Evolutionary conservation across 2,888 invertebrate species (phyloP).

Genomic region (Bursaphelenchus okinawaensis): DNA sequence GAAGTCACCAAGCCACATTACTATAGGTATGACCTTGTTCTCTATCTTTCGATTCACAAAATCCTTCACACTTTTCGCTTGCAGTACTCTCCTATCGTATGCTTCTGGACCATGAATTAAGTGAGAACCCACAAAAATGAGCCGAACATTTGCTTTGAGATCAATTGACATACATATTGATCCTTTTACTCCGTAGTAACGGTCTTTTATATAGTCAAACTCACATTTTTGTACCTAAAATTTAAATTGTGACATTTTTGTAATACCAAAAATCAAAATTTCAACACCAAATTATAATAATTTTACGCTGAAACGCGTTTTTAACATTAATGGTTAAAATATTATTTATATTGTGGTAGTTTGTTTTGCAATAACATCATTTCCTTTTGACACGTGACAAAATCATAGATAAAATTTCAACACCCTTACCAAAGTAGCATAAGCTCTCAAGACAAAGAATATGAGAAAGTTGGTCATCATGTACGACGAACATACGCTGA

Average conservation of each 20-base stretch:
- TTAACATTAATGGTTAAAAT: too few relatives aligned
- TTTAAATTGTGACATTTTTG: not conserved
- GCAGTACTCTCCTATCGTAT: not conserved
- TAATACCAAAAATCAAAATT: too few relatives aligned
- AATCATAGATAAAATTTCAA: too few relatives aligned
- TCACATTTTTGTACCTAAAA: not conserved
- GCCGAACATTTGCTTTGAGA: not conserved
- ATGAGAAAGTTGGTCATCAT: constrained; percentile 11
- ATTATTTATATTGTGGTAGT: too few relatives aligned
- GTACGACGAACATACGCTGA: not conserved
- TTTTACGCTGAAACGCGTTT: too few relatives aligned
- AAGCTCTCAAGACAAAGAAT: not conserved
- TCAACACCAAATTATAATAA: too few relatives aligned
- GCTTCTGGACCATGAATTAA: not conserved
- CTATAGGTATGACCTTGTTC: not conserved
- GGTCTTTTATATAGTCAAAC: constrained; percentile 8
- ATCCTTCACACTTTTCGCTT: constrained; percentile 4
- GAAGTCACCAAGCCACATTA: constrained; percentile 33
- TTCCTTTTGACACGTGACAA: too few relatives aligned
- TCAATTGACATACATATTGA: not conserved
- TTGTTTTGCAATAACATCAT: too few relatives aligned
- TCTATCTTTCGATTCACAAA: not conserved
- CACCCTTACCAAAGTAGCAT: not conserved
- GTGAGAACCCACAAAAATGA: constrained; percentile 10
- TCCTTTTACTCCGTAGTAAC: constrained; percentile 10